Evolutionary conservation across 2,888 invertebrate genomes (phyloP), one percentile per base, ranked within the genome.

Genomic region (Galeopsomyia nigrocyanea): DNA sequence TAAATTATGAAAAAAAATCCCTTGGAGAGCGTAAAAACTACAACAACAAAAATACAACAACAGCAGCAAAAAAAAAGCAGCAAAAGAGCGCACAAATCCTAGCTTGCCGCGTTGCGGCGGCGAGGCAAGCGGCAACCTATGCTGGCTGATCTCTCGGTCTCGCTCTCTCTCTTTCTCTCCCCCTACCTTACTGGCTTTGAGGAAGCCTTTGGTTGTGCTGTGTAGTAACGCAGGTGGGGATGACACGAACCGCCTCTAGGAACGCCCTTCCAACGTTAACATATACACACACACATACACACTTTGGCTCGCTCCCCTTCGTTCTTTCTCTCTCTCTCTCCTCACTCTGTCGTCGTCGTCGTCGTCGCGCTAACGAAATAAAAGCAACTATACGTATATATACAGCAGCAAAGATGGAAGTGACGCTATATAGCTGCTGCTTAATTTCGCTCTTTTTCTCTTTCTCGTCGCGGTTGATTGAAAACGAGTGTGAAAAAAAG

Each of bases 161-260:
- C 7, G 75, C 78, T 77, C 62, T 56, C 68, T 57, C 21, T 46
- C 13, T 21, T 16, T 46, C 51, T 51, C 53, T 53, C 19, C 19
- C 53, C 19, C 17, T 19, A 53, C 53, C 19, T 19, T 17, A 21
- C 19, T 19, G 17, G 17, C 17, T 19, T 19, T 53, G 53, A 21
- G 19, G 53, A 53, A 53, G 53, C 53, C 19, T n/a, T 50, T 19
- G 53, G 19, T 19, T 19, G 53, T 39, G 39, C 13, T 39, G 39
- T 39, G 39, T 39, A 39, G 39, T 39, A 39, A 39, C 39, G 39
- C 39, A 77, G 81, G 83, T 76, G 83, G 82, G 82, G 82, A 80
- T 77, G 80, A 80, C 58, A 64, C 84, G 86, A 39, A 85, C 86
- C 86, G 86, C 86, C 86, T 85, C 83, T 82, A 83, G 86, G 84